These are phyloP conservation scores for Karalla daura DNA, from an alignment of 2,797 vertebrate species.

Conservation along the genomic window DNA sequence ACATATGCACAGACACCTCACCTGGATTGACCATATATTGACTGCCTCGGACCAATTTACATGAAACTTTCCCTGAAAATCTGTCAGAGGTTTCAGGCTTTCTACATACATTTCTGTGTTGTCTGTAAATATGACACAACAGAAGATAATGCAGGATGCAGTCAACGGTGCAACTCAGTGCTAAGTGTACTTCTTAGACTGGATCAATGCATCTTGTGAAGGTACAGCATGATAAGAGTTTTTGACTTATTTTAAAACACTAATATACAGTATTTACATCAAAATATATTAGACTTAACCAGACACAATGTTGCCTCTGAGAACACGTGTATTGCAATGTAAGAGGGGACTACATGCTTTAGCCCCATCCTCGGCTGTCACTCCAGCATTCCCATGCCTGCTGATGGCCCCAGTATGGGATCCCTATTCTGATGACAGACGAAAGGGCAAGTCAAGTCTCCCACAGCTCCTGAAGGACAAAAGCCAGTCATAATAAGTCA, in stretches of 20 bases:
- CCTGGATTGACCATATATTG: not conserved
- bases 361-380: constrained; percentile 55
- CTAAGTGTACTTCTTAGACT: not conserved
- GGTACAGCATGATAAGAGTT: not conserved
- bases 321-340: constrained; percentile 12
- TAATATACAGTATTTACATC: not conserved
- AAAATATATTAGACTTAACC: not conserved
- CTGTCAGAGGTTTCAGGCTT: no score
- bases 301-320: not conserved
- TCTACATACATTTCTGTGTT: no score
- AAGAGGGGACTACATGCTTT: constrained; percentile 25
- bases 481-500: constrained; percentile 81
- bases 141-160: no score
- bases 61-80: no score
- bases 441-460: constrained; percentile 78
- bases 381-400: constrained; percentile 58
- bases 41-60: no score
- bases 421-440: constrained; percentile 72
- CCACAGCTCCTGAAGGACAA: constrained; percentile 78
- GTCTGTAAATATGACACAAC: no score
- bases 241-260: not conserved
- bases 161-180: no score
- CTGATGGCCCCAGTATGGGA: constrained; percentile 63
- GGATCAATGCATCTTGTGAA: not conserved
- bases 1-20: not conserved